Conservation (phyloP, 2,797 vertebrate species). For the Hippoglossus hippoglossus region DNA sequence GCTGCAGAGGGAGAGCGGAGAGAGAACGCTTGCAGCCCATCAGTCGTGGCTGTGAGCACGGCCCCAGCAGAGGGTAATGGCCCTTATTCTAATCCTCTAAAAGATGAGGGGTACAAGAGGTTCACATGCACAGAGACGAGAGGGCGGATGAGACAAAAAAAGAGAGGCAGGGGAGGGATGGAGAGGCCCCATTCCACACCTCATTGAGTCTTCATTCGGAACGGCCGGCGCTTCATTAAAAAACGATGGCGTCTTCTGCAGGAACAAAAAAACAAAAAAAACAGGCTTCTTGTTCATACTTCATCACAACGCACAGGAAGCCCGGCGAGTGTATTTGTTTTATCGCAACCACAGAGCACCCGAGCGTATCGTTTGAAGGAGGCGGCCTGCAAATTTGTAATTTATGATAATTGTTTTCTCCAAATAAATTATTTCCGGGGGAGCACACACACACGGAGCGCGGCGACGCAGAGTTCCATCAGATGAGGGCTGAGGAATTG, state of each 20-base stretch:
- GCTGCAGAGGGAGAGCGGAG: slow-evolving; percentile 27
- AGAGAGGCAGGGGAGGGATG: slow-evolving; percentile 41
- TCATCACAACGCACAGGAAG: slow-evolving; percentile 47
- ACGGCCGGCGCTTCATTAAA: slow-evolving; percentile 73
- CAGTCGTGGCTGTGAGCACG: slow-evolving; percentile 45
- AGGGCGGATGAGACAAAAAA: slow-evolving; percentile 41
- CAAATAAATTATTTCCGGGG: slow-evolving; percentile 64
- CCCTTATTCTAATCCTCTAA: slow-evolving; percentile 70
- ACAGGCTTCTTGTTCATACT: slow-evolving; percentile 48
- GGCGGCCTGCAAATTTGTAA: slow-evolving; percentile 55
- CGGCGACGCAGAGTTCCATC: slow-evolving; percentile 36
- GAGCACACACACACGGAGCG: too few species aligned
- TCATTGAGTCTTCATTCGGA: slow-evolving; percentile 73
- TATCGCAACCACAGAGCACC: slow-evolving; percentile 53
- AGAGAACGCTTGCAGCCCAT: slow-evolving; percentile 33
- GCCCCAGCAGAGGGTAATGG: slow-evolving; percentile 67
- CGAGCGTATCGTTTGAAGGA: slow-evolving; percentile 31
- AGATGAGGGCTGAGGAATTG: slow-evolving; percentile 32
- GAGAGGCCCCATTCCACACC: slow-evolving; percentile 71
- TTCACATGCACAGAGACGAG: slow-evolving; percentile 55
- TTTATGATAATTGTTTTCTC: slow-evolving; percentile 74
- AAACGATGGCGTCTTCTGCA: slow-evolving; percentile 50
- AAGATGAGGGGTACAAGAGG: slow-evolving; percentile 64
- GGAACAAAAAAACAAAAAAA: slow-evolving; percentile 35
- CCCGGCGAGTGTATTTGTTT: slow-evolving; percentile 57